phyloP scores from a whole-genome alignment of 2,113 vertebrate genomes.

The Tretioscincus oriximinensis region DNA sequence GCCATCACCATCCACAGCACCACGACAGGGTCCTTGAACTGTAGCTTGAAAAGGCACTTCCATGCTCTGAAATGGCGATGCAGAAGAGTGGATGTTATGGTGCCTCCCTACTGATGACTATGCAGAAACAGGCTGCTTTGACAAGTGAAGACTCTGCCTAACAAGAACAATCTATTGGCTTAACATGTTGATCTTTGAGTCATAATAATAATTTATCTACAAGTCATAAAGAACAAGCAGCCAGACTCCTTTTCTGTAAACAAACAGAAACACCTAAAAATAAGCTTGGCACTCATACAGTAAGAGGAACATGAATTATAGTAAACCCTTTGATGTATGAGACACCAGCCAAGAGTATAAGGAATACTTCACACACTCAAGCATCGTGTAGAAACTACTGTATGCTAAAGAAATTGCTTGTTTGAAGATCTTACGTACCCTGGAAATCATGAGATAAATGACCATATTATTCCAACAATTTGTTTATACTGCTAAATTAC shows the following conservation, averaged over 20 bases:
- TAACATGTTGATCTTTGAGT: no score
- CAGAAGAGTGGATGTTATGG: no score
- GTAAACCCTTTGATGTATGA: neutral
- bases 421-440: neutral
- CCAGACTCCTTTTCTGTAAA: no score
- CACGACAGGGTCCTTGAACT: no score
- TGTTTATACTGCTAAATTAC: no score
- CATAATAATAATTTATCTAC: fast-evolving
- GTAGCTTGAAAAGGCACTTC: no score
- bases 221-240: neutral
- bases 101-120: no score
- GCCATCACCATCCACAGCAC: no score
- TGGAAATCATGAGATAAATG: neutral
- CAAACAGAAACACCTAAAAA: neutral
- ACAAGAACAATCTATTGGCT: neutral
- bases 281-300: neutral
- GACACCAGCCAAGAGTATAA: neutral
- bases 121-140: neutral
- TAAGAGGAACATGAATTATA: neutral
- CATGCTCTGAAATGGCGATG: no score
- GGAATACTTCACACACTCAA: neutral
- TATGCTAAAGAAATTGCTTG: neutral
- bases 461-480: neutral
- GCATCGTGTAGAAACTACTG: neutral
- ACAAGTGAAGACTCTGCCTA: neutral